Evolutionary conservation across 2,888 invertebrate species (phyloP).

Genomic region (Balanococcus diminutus): DNA sequence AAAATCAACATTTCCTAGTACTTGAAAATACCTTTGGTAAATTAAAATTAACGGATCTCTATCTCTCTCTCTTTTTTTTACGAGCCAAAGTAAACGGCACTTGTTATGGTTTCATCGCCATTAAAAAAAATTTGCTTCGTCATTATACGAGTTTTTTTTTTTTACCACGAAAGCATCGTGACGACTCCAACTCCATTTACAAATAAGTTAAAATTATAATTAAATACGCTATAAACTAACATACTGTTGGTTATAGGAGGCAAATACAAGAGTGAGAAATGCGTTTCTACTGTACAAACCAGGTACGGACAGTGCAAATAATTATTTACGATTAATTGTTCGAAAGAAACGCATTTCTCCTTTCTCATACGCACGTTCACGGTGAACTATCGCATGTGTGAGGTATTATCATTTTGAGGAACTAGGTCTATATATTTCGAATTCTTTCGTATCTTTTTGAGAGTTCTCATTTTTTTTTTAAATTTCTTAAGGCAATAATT

Average conservation of each 20-base stretch:
- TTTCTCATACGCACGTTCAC: background rate
- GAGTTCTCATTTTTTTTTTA: background rate
- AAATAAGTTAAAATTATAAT: background rate
- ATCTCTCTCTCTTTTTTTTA: no score
- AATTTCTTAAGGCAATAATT: background rate
- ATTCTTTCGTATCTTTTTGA: background rate
- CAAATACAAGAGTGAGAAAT: background rate
- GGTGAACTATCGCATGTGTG: background rate
- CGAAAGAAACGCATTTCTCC: background rate
- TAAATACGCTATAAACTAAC: background rate
- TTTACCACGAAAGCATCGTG: background rate
- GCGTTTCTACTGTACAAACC: conserved; percentile 1
- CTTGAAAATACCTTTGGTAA: no score
- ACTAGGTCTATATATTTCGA: background rate
- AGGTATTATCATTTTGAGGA: background rate
- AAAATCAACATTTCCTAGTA: no score
- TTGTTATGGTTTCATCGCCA: background rate
- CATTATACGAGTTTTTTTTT: background rate
- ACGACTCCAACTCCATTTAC: background rate
- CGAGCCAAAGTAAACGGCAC: no score
- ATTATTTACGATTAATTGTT: background rate
- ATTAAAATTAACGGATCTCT: no score
- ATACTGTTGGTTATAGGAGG: background rate
- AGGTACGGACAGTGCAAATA: background rate
- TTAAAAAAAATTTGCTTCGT: background rate